Conservation (phyloP, 37 sponge, comb jelly and placozoan species). For the Theonella swinhoei region DNA sequence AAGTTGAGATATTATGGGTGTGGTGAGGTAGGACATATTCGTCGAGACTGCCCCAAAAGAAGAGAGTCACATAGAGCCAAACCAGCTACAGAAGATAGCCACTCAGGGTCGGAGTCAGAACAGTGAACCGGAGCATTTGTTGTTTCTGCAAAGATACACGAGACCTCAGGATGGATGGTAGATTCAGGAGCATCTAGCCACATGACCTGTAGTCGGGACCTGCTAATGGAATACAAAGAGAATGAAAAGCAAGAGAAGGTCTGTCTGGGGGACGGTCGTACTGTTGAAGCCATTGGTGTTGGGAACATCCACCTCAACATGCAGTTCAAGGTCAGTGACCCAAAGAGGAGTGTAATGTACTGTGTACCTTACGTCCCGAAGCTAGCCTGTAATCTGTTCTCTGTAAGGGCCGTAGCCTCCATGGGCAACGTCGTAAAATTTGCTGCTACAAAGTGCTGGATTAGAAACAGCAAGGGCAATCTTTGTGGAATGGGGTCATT, state of each 20-base stretch:
- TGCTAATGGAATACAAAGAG: constrained; percentile 35
- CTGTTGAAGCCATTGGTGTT: constrained; percentile 37
- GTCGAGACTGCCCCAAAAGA: constrained; percentile 26
- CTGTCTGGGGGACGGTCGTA: constrained; percentile 30
- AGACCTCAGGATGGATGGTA: constrained; percentile 35
- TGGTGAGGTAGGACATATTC: constrained; percentile 40
- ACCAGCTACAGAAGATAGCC: constrained; percentile 13
- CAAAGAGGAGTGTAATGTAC: constrained; percentile 15
- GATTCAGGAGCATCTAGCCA: constrained; percentile 69
- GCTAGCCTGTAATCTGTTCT: constrained; percentile 35
- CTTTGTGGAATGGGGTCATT: constrained; percentile 43
- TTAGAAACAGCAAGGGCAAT: constrained; percentile 17
- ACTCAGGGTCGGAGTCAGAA: background rate
- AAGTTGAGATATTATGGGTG: constrained; percentile 15
- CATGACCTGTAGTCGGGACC: constrained; percentile 42
- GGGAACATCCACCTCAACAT: constrained; percentile 27
- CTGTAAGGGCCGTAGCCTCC: constrained; percentile 36
- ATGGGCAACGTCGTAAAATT: constrained; percentile 35
- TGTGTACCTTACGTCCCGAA: constrained; percentile 24
- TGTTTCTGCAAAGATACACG: constrained; percentile 9
- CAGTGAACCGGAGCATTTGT: constrained; percentile 17
- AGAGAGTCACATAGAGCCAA: constrained; percentile 15
- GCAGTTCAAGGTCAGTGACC: constrained; percentile 25
- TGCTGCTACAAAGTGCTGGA: constrained; percentile 35
- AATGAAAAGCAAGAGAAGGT: constrained; percentile 26